These are phyloP conservation scores for Sylvia borin DNA, from an alignment of 2,797 vertebrate genomes.

Conservation along the genomic window DNA sequence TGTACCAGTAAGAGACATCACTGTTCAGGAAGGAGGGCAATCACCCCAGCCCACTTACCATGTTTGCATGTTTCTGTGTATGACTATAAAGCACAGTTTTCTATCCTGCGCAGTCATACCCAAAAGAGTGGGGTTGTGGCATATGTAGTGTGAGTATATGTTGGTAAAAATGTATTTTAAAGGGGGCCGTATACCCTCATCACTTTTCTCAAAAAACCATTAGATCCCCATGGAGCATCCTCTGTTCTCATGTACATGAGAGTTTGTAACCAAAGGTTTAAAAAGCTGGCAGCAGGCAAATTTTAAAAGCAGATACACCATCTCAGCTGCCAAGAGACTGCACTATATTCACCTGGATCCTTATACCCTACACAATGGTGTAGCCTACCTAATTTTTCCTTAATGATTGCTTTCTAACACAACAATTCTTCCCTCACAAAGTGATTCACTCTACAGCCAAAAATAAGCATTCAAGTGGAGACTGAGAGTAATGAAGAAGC, in stretches of 20 bases:
- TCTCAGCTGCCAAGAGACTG: neutral
- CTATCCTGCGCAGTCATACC: neutral
- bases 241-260: neutral
- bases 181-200: neutral
- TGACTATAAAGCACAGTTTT: neutral
- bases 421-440: conserved; percentile 13
- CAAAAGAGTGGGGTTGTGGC: neutral
- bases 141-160: neutral
- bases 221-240: neutral
- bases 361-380: neutral
- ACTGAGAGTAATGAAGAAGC: neutral
- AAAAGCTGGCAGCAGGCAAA: neutral
- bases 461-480: neutral
- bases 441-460: neutral
- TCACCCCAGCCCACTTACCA: neutral
- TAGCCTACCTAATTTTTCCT: conserved; percentile 1
- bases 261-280: neutral
- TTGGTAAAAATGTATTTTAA: neutral
- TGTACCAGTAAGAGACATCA: neutral
- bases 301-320: neutral
- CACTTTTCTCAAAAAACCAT: neutral
- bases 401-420: conserved; percentile 9
- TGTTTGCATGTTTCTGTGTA: neutral
- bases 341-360: neutral
- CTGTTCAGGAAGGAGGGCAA: neutral